Conservation (phyloP, 2,888 invertebrate genomes). For the Drosophila ustulata region DNA sequence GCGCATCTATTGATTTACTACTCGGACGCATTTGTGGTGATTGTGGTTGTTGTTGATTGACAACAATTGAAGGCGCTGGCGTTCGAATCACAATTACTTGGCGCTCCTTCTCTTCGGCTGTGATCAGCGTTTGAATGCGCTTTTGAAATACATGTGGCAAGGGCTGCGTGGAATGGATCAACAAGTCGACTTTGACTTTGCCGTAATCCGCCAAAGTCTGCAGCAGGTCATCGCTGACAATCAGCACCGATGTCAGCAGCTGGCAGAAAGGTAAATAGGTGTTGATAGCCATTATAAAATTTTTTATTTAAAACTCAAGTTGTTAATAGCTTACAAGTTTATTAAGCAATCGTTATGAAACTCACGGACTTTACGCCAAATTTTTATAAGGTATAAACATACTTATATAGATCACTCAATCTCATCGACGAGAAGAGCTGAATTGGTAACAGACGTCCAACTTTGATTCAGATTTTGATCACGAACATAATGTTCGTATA, state of each 20-base stretch:
- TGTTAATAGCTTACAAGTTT: too few species aligned
- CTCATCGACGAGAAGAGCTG: too few species aligned
- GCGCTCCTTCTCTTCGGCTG: neutral
- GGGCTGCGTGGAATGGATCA: conserved; percentile 27
- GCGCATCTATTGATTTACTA: neutral
- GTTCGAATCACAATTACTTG: conserved; percentile 19
- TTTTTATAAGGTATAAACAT: too few species aligned
- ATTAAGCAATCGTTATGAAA: too few species aligned
- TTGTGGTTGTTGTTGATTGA: neutral
- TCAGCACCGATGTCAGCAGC: conserved; percentile 27
- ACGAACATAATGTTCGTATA: too few species aligned
- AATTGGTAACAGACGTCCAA: too few species aligned
- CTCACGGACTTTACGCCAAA: too few species aligned
- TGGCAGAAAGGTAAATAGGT: neutral
- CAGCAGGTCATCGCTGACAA: conserved; percentile 28
- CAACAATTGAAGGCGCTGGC: neutral
- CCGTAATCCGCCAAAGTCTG: neutral
- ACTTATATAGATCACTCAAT: too few species aligned
- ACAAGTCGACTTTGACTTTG: conserved; percentile 11
- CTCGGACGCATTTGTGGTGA: too few species aligned
- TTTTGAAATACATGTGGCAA: conserved; percentile 33
- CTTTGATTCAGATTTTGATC: too few species aligned
- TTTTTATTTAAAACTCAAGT: too few species aligned
- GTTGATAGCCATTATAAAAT: too few species aligned
- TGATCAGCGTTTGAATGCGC: conserved; percentile 19